Conservation (phyloP, 2,113 vertebrate genomes). For the Toxostoma redivivum region DNA sequence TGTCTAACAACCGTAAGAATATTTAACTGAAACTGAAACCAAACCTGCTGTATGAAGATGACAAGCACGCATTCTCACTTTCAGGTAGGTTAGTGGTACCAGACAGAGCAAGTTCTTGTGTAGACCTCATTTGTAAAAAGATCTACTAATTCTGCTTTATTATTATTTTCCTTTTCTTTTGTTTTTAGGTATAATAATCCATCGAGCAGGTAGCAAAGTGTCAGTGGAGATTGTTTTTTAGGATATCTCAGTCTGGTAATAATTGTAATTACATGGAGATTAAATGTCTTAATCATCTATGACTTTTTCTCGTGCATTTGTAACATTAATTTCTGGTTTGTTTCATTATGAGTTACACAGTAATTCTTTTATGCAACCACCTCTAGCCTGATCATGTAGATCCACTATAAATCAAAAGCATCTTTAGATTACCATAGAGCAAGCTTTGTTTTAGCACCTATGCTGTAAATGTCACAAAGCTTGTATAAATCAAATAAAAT, state of each 20-base stretch:
- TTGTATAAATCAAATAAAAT: background rate
- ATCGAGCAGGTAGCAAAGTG: background rate
- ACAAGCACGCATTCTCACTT: background rate
- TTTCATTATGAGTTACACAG: background rate
- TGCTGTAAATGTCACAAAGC: background rate
- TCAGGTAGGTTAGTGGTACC: background rate
- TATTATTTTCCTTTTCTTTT: background rate
- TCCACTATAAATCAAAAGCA: background rate
- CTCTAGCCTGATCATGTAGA: background rate
- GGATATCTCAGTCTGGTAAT: background rate
- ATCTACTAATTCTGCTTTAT: background rate
- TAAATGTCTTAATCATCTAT: background rate
- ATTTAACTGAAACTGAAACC: background rate
- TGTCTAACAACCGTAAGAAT: background rate
- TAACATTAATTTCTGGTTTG: background rate
- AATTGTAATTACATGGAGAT: background rate
- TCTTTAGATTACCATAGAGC: background rate
- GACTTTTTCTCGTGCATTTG: background rate
- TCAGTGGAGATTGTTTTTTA: background rate
- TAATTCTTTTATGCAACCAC: background rate
- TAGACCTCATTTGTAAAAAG: background rate
- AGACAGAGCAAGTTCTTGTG: background rate
- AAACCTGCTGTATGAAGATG: background rate
- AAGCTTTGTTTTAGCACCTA: background rate
- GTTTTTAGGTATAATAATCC: background rate